Base-by-base conservation (phyloP, 2,797 vertebrate species). In the Coreius guichenoti region DNA sequence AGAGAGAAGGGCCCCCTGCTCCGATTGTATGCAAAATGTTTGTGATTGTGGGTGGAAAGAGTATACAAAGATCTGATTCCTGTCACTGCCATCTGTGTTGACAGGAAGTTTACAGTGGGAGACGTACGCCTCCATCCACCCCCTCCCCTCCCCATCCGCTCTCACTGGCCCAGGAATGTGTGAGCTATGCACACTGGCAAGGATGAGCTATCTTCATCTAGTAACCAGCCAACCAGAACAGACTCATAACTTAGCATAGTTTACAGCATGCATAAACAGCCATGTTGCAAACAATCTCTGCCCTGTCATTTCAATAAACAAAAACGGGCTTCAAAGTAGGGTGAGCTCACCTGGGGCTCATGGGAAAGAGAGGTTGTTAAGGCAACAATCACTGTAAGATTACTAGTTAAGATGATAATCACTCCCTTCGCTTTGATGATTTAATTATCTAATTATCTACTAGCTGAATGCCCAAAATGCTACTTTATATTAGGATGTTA, bases 81-180 rank as follows among this genome's bases (percentile, higher is more conserved):
- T 93, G 93, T 91, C 92, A 90, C 93, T 92, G 91, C 92, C 82
- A 95, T 95, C 93, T 94, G 93, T 91, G 89, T 93, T 93, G 90
- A 93, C 94, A 95, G 95, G 94, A 95, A 95, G 94, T 95, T 94
- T 94, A 94, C 93, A 89, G 91, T 89, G 92, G 84, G 89, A 75
- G 92, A 74, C 23, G 72, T 47, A 83, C 81, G 83, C 80, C 80
- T 82, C 75, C 47, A 43, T 81, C 69, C 65, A 54, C 31, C 80
- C 77, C 83, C 75, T 80, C 49, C 93, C 94, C 92, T 80, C 49
- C 93, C 94, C 92, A 93, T 94, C 94, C 91, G 82, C 92, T 91
- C 91, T 85, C 81, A 81, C 86, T 85, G 85, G 69, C 56, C 51
- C 29, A 88, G 78, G 84, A 87, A 86, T 91, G 85, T 76, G 68